A percentile compares a stretch with the other conserved stretches of the same genome.
Conservation (phyloP, 1,140 invertebrate genomes). For the Drosophila orena region DNA sequence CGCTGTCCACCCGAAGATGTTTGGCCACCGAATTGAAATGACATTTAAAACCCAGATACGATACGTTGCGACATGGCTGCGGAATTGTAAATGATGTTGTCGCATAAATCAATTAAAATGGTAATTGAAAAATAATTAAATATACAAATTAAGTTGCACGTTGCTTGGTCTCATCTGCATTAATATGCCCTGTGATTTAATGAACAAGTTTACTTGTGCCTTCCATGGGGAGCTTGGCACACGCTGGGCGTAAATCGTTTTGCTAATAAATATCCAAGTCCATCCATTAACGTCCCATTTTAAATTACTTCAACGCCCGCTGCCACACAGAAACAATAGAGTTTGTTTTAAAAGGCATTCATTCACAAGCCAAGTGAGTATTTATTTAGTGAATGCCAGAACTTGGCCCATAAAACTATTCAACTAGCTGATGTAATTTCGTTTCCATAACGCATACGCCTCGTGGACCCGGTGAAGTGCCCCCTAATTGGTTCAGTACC, state of each 20-base stretch:
- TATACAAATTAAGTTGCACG: constrained; percentile 67
- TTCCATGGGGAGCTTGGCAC: background rate
- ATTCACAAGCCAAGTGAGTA: constrained; percentile 25
- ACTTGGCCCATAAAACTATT: constrained; percentile 7
- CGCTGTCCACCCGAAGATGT: constrained; percentile 43
- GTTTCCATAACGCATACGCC: constrained; percentile 31
- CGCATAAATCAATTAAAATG: constrained; percentile 74
- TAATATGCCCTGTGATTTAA: constrained; percentile 42
- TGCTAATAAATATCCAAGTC: constrained; percentile 31
- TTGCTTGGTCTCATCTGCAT: constrained; percentile 41
- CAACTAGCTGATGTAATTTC: constrained; percentile 20
- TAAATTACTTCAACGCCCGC: constrained; percentile 38
- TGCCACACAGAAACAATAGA: constrained; percentile 28
- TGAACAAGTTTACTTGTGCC: constrained; percentile 22
- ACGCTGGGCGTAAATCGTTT: constrained; percentile 9
- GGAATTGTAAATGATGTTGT: constrained; percentile 63
- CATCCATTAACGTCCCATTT: constrained; percentile 30
- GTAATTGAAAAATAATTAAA: constrained; percentile 74
- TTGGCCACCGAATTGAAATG: constrained; percentile 38
- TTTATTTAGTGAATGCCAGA: constrained; percentile 12
- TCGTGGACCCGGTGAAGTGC: constrained; percentile 8
- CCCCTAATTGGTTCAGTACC: constrained; percentile 31
- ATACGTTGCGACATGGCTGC: constrained; percentile 5
- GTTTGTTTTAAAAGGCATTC: constrained; percentile 24
- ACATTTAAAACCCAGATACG: constrained; percentile 29